Percentiles rank a stretch among this genome's conserved stretches.
These are phyloP conservation scores for Eristalinus aeneus DNA, from an alignment of 2,888 invertebrate genomes.

Conservation along the genomic window DNA sequence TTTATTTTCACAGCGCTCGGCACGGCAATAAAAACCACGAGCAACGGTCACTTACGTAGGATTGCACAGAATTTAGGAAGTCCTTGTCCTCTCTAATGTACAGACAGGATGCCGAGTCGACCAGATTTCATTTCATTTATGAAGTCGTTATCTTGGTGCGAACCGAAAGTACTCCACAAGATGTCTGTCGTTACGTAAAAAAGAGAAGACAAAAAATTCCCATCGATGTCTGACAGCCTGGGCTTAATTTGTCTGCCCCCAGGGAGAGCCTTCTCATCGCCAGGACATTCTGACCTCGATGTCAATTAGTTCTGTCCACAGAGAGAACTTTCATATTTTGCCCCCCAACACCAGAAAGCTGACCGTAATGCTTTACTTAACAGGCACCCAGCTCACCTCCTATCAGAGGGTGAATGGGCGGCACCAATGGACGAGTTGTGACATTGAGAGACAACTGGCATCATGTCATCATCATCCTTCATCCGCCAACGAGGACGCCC, in stretches of 20 bases:
- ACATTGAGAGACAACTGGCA: not conserved
- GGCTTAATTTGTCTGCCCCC: not conserved
- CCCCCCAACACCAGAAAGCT: too few relatives aligned
- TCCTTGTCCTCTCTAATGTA: too few relatives aligned
- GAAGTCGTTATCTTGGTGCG: too few relatives aligned
- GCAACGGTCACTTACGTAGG: too few relatives aligned
- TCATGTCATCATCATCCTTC: not conserved
- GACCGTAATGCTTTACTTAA: not conserved
- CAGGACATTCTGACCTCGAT: not conserved
- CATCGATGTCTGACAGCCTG: not conserved
- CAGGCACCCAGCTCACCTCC: not conserved
- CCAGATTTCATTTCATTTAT: too few relatives aligned
- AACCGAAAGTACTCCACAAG: not conserved
- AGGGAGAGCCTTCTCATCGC: not conserved
- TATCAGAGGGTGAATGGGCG: not conserved
- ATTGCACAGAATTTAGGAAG: too few relatives aligned
- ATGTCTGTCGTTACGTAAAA: not conserved
- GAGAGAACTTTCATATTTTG: not conserved
- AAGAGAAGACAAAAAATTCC: too few relatives aligned
- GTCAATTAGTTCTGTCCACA: not conserved
- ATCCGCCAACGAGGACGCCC: not conserved
- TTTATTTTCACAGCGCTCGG: too few relatives aligned
- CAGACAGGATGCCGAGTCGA: too few relatives aligned
- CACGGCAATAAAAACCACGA: too few relatives aligned
- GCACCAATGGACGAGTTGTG: not conserved